Conservation (phyloP, 2,888 invertebrate genomes). For the Microplitis manilae region DNA sequence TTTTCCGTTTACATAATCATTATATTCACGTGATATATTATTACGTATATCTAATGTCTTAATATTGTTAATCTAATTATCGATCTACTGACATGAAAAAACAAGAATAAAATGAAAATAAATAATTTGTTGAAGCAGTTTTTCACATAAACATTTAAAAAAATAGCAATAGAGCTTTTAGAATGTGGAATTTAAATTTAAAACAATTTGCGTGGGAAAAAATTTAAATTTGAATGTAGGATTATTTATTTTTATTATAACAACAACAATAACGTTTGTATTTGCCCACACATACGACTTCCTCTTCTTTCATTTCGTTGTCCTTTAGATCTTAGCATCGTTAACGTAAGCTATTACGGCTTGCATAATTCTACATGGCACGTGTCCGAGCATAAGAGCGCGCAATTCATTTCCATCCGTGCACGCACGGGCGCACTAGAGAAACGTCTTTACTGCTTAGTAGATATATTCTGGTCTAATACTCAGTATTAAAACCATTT, state of each 20-base stretch:
- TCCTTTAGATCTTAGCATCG: slow-evolving; percentile 19
- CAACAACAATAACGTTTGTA: not conserved
- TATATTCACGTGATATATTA: not conserved
- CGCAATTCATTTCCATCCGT: slow-evolving; percentile 40
- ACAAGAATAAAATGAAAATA: not conserved
- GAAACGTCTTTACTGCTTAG: slow-evolving; percentile 23
- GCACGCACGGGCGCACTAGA: slow-evolving; percentile 34
- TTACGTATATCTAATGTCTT: slow-evolving; percentile 15
- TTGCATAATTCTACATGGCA: slow-evolving; percentile 48
- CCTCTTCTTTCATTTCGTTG: slow-evolving; percentile 15
- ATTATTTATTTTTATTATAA: slow-evolving; percentile 6
- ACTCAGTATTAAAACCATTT: not conserved
- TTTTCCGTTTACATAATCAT: slow-evolving; percentile 51
- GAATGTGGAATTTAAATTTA: not conserved
- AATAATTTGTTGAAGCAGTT: no score
- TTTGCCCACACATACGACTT: not conserved
- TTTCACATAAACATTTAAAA: no score
- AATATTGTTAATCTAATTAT: slow-evolving; percentile 18
- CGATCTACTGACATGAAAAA: not conserved
- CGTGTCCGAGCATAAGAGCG: slow-evolving; percentile 43
- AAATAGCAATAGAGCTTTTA: no score
- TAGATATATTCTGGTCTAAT: not conserved
- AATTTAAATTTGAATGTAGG: slow-evolving; percentile 38
- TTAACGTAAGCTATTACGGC: slow-evolving; percentile 29
- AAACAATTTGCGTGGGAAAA: not conserved